These are phyloP conservation scores for Aphelinus certus DNA, from an alignment of 1,140 invertebrate genomes.

Conservation along the genomic window DNA sequence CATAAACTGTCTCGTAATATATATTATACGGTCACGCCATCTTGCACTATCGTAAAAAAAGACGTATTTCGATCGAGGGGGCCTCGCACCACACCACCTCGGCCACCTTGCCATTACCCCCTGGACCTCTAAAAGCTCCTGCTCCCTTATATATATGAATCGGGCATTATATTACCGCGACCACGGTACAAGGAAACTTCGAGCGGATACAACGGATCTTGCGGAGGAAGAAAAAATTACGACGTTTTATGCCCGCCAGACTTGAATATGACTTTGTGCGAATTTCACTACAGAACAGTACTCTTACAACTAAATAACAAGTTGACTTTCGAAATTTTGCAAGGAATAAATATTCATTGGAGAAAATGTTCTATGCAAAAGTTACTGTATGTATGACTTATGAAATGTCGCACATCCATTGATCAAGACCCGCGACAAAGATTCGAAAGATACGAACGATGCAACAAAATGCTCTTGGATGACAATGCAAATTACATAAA, in stretches of 20 bases:
- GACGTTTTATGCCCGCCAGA: not conserved
- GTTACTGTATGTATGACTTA: too few species aligned
- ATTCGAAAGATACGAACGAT: too few species aligned
- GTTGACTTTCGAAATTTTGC: too few species aligned
- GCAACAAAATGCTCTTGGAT: too few species aligned
- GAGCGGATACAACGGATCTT: not conserved
- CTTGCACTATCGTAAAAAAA: conserved; percentile 37
- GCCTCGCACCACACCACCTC: not conserved
- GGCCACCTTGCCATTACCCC: conserved; percentile 16
- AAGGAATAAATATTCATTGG: too few species aligned
- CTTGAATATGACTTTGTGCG: too few species aligned
- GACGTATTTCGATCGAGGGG: conserved; percentile 22
- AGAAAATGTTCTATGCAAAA: too few species aligned
- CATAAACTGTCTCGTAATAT: conserved; percentile 30
- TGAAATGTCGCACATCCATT: too few species aligned
- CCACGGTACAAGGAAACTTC: not conserved
- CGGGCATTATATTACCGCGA: not conserved
- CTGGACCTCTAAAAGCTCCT: conserved; percentile 23
- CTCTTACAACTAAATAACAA: too few species aligned
- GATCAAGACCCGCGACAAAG: too few species aligned
- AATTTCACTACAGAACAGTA: too few species aligned
- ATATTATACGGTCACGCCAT: conserved; percentile 34
- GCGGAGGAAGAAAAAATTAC: conserved; percentile 4
- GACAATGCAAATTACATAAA: too few species aligned
- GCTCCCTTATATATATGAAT: conserved; percentile 1